A percentile compares a stretch with the other conserved stretches of the same genome.
Evolutionary conservation across 2,797 vertebrate genomes (phyloP).

Genomic region (Dromococcyx pavoninus): DNA sequence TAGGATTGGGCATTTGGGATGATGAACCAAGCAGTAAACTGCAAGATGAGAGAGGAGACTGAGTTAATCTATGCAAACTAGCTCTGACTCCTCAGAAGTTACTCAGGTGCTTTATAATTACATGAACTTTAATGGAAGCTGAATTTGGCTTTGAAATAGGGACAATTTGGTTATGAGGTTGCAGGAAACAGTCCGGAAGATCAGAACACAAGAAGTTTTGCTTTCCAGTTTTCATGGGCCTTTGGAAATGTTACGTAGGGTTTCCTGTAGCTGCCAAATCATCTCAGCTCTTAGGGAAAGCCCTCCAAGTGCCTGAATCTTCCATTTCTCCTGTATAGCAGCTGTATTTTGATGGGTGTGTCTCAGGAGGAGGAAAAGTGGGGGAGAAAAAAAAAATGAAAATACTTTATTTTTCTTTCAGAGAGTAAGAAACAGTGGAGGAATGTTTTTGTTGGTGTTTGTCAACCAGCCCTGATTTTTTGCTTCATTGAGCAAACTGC

Average conservation of each 20-base stretch:
- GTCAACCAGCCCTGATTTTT: background rate
- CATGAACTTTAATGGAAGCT: background rate
- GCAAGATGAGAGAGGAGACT: background rate
- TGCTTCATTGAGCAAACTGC: background rate
- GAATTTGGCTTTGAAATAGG: background rate
- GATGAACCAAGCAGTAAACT: background rate
- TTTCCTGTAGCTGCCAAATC: background rate
- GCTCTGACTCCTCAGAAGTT: background rate
- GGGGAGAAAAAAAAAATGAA: background rate
- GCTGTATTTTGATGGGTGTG: background rate
- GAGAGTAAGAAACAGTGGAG: background rate
- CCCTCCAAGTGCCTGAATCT: background rate
- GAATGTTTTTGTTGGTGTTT: background rate
- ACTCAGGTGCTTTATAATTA: background rate
- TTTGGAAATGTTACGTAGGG: background rate
- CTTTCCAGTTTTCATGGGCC: background rate
- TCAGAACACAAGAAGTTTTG: background rate
- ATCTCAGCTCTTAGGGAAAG: background rate
- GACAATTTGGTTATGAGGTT: background rate
- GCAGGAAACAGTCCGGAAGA: background rate
- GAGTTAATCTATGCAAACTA: background rate
- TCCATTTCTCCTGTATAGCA: background rate
- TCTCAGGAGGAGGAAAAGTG: background rate
- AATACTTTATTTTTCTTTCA: background rate
- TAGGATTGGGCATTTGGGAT: background rate